Base-by-base conservation (phyloP, 2,888 invertebrate species). In the Drosophila anomelani region DNA sequence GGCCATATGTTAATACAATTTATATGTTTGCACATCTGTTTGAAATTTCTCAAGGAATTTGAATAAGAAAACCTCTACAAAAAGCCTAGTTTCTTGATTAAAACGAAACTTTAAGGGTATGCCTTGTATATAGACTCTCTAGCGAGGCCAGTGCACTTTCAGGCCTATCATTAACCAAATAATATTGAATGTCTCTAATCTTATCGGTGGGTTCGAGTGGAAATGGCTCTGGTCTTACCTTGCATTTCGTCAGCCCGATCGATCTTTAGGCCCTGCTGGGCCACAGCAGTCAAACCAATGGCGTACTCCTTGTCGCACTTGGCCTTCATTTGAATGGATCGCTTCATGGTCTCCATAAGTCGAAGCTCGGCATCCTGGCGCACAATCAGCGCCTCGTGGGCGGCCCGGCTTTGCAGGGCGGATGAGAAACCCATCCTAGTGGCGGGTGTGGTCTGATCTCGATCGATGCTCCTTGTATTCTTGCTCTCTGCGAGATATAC, bases 221-320 rank as follows among this genome's bases (percentile, higher is more conserved):
- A 76, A 79, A 66, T 69, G 38, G 43, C 7, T n/a, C 39, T 23
- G 20, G 53, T 29, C 88, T 90, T 81, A 93, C 93, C 93, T 89
- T 92, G 92, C 84, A 92, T 85, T 80, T 93, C 93, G 85, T 93
- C 93, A 81, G 91, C 91, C 69, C 93, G 91, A 93, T 97, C 97
- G 92, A 96, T 95, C 93, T 97, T 97, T 91, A 96, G 95, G 53
- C 97, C 97, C 92, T 97, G 96, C 59, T 94, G 94, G 46, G 96
- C 96, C 29, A 97, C 95, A n/a, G 96, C 95, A 64, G 95, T 95
- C 63, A 98, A 94, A 13, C 96, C 96, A 41, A 96, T 94, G 2
- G 98, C 97, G 92, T 98, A 98, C 90, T 98, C 98, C 80, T 96
- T 94, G 92, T 98, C 98, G 90, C 96, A 96, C 93, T 98, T 97